These are phyloP conservation scores for Lasioglossum marginatum DNA, from an alignment of 2,888 invertebrate genomes.

Conservation along the genomic window DNA sequence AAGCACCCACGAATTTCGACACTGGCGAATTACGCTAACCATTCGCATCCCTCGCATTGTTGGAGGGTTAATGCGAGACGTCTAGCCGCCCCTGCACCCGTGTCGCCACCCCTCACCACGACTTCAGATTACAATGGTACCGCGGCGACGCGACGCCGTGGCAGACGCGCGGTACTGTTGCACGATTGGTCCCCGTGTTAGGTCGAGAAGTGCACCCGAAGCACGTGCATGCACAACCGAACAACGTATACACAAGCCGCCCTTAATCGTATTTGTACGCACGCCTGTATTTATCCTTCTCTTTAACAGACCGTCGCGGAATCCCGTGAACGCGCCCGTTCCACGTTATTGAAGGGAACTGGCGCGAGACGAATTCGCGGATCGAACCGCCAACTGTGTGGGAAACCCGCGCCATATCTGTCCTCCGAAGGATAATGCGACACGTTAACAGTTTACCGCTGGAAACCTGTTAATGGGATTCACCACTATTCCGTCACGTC, in stretches of 20 bases:
- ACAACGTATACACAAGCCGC: background rate
- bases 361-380: background rate
- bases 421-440: background rate
- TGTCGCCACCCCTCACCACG: constrained; percentile 40
- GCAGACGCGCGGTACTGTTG: constrained; percentile 55
- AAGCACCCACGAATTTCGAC: constrained; percentile 63
- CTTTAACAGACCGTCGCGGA: constrained; percentile 17
- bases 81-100: constrained; percentile 48
- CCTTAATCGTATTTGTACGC: constrained; percentile 39
- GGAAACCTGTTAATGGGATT: background rate
- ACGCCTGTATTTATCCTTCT: constrained; percentile 28
- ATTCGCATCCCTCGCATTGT: constrained; percentile 64
- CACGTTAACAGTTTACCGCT: background rate
- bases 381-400: background rate
- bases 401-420: background rate
- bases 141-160: constrained; percentile 43
- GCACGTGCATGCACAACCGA: background rate
- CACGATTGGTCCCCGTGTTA: constrained; percentile 55
- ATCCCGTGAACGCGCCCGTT: constrained; percentile 5
- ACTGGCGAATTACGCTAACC: constrained; percentile 63
- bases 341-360: background rate
- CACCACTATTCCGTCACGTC: background rate
- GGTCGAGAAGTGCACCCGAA: constrained; percentile 58
- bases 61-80: constrained; percentile 69
- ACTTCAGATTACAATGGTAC: constrained; percentile 69